Conservation (phyloP, 1,140 invertebrate genomes). For the Diorhabda carinulata region DNA sequence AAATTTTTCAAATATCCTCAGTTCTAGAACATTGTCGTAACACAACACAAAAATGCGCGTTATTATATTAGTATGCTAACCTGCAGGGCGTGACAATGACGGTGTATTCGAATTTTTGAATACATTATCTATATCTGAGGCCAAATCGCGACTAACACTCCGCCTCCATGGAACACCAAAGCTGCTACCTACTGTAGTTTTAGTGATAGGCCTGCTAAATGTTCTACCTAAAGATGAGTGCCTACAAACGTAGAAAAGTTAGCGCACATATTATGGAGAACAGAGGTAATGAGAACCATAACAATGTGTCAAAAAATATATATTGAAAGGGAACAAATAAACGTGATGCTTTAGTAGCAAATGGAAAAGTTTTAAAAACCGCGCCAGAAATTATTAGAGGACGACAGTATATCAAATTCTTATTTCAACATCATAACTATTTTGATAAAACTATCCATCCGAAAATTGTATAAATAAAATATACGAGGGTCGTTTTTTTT, state of each 20-base stretch:
- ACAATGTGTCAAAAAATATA: no score
- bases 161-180: slow-evolving; percentile 53
- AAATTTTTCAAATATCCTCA: not conserved
- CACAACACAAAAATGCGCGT: slow-evolving; percentile 29
- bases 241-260: slow-evolving; percentile 29
- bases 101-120: slow-evolving; percentile 45
- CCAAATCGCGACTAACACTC: slow-evolving; percentile 56
- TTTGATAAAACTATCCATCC: no score
- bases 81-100: slow-evolving; percentile 53
- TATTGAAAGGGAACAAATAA: no score
- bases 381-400: no score
- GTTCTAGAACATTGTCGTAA: slow-evolving; percentile 13
- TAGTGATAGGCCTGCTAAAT: slow-evolving; percentile 32
- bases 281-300: not conserved
- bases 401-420: no score
- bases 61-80: slow-evolving; percentile 8
- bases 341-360: no score
- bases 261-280: not conserved
- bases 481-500: no score
- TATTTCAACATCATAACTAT: no score
- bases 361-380: no score
- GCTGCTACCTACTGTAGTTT: slow-evolving; percentile 29
- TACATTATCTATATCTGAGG: slow-evolving; percentile 55
- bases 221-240: slow-evolving; percentile 40
- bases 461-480: no score